Percentiles rank a stretch among this genome's conserved stretches.
These are phyloP conservation scores for Xestia rhomboidea DNA, from an alignment of 2,888 invertebrate species.

Conservation along the genomic window DNA sequence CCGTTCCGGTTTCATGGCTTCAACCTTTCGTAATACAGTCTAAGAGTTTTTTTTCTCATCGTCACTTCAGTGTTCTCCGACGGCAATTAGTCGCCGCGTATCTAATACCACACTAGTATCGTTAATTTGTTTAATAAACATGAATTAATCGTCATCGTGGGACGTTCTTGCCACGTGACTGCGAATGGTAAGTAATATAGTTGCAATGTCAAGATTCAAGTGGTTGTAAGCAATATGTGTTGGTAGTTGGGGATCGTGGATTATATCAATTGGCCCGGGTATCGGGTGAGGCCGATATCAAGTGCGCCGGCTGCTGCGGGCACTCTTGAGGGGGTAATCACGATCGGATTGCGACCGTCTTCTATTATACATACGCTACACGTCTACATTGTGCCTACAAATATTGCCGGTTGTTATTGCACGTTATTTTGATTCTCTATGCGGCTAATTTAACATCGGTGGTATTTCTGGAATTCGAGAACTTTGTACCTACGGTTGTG, in stretches of 20 bases:
- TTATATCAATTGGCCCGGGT: slow-evolving; percentile 76
- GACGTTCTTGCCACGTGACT: slow-evolving; percentile 80
- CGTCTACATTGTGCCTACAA: slow-evolving; percentile 39
- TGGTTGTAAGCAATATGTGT: slow-evolving; percentile 78
- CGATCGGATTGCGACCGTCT: slow-evolving; percentile 52
- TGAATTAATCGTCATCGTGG: slow-evolving; percentile 82
- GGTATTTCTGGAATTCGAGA: slow-evolving; percentile 43
- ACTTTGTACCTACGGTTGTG: slow-evolving; percentile 31
- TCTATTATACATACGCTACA: slow-evolving; percentile 37
- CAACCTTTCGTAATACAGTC: slow-evolving; percentile 64
- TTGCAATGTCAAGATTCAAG: slow-evolving; percentile 83
- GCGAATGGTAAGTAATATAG: slow-evolving; percentile 80
- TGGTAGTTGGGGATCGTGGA: slow-evolving; percentile 69
- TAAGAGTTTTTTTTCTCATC: slow-evolving; percentile 67
- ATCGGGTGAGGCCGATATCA: slow-evolving; percentile 61
- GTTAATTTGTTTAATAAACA: slow-evolving; percentile 89
- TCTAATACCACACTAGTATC: slow-evolving; percentile 75
- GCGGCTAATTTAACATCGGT: slow-evolving; percentile 38
- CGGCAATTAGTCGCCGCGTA: slow-evolving; percentile 72
- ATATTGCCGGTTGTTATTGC: slow-evolving; percentile 51
- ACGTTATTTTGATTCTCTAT: slow-evolving; percentile 55
- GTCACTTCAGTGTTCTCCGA: slow-evolving; percentile 56
- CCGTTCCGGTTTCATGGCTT: slow-evolving; percentile 61
- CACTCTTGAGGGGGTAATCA: slow-evolving; percentile 55
- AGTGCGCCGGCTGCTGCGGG: slow-evolving; percentile 51